A percentile compares a stretch with the other conserved stretches of the same genome.
phyloP scores from a whole-genome alignment of 2,113 vertebrate genomes.

The Syngnathus floridae region DNA sequence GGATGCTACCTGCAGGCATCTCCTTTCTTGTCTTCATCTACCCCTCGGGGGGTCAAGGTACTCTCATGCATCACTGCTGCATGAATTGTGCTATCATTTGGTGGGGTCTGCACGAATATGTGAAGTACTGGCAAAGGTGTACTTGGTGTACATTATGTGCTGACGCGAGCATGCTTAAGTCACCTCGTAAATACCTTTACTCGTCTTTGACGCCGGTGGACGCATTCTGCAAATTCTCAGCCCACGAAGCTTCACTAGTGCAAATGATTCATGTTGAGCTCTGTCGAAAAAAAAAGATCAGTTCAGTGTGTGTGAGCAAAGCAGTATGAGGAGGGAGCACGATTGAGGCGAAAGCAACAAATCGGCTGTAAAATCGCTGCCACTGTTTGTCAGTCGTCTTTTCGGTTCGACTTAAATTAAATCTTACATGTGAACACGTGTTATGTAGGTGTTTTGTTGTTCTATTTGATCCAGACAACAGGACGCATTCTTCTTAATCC shows the following conservation, averaged over 20 bases:
- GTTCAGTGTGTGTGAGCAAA: no score
- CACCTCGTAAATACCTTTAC: conserved; percentile 16
- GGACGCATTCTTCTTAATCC: conserved; percentile 29
- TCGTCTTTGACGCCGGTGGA: conserved; percentile 5
- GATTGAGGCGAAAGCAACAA: no score
- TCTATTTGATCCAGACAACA: conserved; percentile 31
- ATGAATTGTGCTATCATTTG: conserved; percentile 27
- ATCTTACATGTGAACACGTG: no score
- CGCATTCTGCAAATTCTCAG: conserved; percentile 47
- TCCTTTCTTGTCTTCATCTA: conserved; percentile 46
- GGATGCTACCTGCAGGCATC: conserved; percentile 42
- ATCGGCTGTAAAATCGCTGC: no score
- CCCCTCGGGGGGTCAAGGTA: conserved; percentile 33
- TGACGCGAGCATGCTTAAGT: neutral
- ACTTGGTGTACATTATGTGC: conserved; percentile 10
- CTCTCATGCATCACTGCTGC: conserved; percentile 23
- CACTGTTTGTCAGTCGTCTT: no score
- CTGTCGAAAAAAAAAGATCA: no score
- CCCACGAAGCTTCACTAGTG: neutral
- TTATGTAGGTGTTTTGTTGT: no score
- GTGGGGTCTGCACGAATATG: conserved; percentile 7
- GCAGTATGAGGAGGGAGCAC: no score
- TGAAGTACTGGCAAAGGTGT: neutral
- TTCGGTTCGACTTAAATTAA: no score
- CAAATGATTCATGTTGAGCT: neutral